Evolutionary conservation across 2,113 vertebrate species (phyloP).

Genomic region (Sceloporus undulatus): DNA sequence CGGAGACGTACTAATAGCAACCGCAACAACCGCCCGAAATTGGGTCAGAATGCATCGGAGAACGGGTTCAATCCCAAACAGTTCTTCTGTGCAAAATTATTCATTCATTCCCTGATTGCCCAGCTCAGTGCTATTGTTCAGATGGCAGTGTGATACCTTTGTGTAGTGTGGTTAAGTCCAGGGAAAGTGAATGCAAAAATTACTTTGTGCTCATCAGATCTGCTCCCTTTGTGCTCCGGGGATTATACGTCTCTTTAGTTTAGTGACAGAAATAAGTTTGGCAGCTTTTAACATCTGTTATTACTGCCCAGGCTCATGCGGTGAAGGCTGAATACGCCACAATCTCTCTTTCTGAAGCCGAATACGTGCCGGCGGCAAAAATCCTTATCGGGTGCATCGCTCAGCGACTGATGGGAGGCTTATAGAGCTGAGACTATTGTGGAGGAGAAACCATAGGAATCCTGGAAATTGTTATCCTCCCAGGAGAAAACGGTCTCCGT

Average conservation of each 20-base stretch:
- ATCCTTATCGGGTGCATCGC: not conserved
- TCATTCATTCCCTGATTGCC: slow-evolving; percentile 62
- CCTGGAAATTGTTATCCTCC: not conserved
- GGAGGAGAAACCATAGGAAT: not conserved
- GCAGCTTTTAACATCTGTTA: slow-evolving; percentile 34
- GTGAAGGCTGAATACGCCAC: slow-evolving; percentile 40
- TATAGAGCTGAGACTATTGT: not conserved
- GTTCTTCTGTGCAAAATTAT: slow-evolving; percentile 32
- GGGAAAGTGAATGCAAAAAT: slow-evolving; percentile 37
- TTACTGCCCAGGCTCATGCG: slow-evolving; percentile 13
- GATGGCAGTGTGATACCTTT: slow-evolving; percentile 40
- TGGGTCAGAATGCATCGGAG: slow-evolving; percentile 34
- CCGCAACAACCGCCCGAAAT: slow-evolving; percentile 1
- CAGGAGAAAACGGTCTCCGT: not conserved
- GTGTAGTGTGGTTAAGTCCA: slow-evolving; percentile 33
- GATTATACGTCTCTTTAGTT: slow-evolving; percentile 28
- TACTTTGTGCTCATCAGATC: slow-evolving; percentile 31
- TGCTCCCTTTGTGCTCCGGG: slow-evolving; percentile 24
- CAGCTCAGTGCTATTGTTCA: slow-evolving; percentile 38
- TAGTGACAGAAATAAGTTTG: slow-evolving; percentile 30
- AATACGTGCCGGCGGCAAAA: slow-evolving; percentile 54
- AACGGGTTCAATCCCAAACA: slow-evolving; percentile 34
- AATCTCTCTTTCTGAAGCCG: slow-evolving; percentile 40
- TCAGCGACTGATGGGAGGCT: not conserved
- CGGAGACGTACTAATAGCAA: slow-evolving; percentile 22